Percentiles rank a stretch among this genome's conserved stretches.
phyloP scores from a whole-genome alignment of 2,113 vertebrate genomes.

The Xiphophorus couchianus region DNA sequence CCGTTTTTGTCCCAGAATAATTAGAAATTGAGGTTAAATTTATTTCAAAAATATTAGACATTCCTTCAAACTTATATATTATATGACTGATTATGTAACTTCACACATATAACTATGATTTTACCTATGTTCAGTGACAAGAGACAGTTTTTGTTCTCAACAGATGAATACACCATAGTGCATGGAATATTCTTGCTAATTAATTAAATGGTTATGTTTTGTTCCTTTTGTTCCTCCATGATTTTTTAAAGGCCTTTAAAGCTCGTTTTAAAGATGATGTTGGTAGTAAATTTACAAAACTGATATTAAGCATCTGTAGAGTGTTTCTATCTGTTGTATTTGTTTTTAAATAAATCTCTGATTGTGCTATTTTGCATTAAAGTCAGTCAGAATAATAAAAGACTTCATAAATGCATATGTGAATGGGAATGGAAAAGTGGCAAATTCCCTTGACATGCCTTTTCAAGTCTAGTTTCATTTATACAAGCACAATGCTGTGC shows the following conservation, averaged over 20 bases:
- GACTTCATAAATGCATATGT: not conserved
- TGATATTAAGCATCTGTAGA: not conserved
- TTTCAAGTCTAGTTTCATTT: constrained; percentile 18
- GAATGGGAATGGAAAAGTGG: not conserved
- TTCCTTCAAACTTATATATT: too few species aligned
- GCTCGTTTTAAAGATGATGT: not conserved
- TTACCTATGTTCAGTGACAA: too few species aligned
- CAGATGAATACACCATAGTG: not conserved
- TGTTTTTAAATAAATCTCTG: not conserved
- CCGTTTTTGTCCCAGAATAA: too few species aligned
- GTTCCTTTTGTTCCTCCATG: not conserved
- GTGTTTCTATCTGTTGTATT: not conserved
- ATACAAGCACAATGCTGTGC: not conserved
- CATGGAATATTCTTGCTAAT: not conserved
- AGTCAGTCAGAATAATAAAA: not conserved
- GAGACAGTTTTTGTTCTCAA: not conserved
- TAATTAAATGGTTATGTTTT: not conserved
- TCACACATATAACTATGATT: too few species aligned
- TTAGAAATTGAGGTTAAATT: too few species aligned
- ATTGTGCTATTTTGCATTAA: not conserved
- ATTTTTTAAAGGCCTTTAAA: too few species aligned
- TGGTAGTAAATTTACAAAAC: not conserved
- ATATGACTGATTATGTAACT: too few species aligned
- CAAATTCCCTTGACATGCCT: not conserved
- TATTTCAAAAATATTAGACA: too few species aligned